Evolutionary conservation across 2,888 invertebrate species (phyloP).

Genomic region (Aspidiotus rigidus): DNA sequence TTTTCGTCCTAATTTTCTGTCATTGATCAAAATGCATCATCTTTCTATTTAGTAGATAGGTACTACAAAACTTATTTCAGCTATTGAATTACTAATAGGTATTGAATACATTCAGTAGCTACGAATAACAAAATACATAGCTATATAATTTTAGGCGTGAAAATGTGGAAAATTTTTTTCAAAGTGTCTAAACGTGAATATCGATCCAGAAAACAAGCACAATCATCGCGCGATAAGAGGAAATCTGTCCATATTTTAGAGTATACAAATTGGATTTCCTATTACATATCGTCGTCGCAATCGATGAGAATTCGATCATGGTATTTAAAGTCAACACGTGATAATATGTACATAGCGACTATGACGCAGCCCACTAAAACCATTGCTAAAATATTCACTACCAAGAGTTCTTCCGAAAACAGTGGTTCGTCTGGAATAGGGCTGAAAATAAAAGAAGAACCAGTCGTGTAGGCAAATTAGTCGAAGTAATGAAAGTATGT

Average conservation of each 20-base stretch:
- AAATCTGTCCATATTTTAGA: too few relatives aligned
- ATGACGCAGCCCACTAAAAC: slow-evolving; percentile 55
- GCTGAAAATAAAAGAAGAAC: slow-evolving; percentile 23
- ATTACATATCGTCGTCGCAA: slow-evolving; percentile 25
- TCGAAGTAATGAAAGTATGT: too few relatives aligned
- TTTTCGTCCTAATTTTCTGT: too few relatives aligned
- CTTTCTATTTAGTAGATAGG: too few relatives aligned
- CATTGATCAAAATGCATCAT: too few relatives aligned
- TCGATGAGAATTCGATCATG: slow-evolving; percentile 48
- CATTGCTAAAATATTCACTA: slow-evolving; percentile 61
- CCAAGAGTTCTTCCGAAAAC: slow-evolving; percentile 52
- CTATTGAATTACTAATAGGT: slow-evolving; percentile 7
- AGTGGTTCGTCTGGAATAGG: slow-evolving; percentile 8
- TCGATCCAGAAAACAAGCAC: too few relatives aligned
- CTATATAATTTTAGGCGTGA: slow-evolving; percentile 9
- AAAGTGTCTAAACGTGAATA: too few relatives aligned
- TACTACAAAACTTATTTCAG: too few relatives aligned
- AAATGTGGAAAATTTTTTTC: too few relatives aligned
- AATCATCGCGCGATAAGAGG: too few relatives aligned
- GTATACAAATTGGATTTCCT: too few relatives aligned
- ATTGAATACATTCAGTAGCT: slow-evolving; percentile 12
- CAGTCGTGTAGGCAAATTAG: too few relatives aligned
- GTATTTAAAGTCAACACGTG: slow-evolving; percentile 51
- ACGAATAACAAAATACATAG: slow-evolving; percentile 11
- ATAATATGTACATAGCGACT: slow-evolving; percentile 56